Conservation (phyloP, 2,113 vertebrate genomes). For the Chaenogobius annularis region DNA sequence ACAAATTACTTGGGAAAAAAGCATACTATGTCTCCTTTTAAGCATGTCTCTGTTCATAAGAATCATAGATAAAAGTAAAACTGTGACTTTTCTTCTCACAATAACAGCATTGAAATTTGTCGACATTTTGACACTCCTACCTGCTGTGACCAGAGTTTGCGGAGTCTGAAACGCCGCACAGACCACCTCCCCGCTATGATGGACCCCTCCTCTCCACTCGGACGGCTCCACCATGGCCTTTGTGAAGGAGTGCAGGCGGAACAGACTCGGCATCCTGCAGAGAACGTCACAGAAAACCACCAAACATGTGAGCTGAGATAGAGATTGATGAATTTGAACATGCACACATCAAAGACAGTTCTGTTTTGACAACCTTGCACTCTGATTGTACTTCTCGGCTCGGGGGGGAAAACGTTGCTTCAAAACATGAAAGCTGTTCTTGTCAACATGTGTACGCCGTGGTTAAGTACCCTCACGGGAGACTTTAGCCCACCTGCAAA, state of each 20-base stretch:
- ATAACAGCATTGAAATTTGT: no score
- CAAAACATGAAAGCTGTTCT: conserved; percentile 9
- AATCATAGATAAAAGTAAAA: no score
- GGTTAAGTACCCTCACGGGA: conserved; percentile 11
- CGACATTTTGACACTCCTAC: conserved; percentile 30
- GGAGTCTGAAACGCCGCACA: conserved; percentile 77
- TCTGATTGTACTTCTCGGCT: background rate
- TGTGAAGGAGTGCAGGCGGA: conserved; percentile 73
- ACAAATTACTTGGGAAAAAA: no score
- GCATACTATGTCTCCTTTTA: no score
- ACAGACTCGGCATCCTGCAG: conserved; percentile 78
- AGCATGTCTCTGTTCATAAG: no score
- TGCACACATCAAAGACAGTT: background rate
- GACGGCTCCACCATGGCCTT: conserved; percentile 72
- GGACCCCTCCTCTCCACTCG: conserved; percentile 77
- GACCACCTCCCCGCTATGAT: conserved; percentile 58
- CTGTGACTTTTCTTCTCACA: no score
- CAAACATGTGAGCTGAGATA: background rate
- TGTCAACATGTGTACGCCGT: conserved; percentile 10
- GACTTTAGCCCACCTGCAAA: conserved; percentile 28
- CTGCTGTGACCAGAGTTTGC: conserved; percentile 78
- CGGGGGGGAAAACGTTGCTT: conserved; percentile 12
- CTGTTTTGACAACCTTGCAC: background rate
- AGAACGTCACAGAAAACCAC: conserved; percentile 15
- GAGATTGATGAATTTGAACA: background rate